Conservation (phyloP, 1,140 invertebrate species). For the Pseudomyrmex cubaensis region DNA sequence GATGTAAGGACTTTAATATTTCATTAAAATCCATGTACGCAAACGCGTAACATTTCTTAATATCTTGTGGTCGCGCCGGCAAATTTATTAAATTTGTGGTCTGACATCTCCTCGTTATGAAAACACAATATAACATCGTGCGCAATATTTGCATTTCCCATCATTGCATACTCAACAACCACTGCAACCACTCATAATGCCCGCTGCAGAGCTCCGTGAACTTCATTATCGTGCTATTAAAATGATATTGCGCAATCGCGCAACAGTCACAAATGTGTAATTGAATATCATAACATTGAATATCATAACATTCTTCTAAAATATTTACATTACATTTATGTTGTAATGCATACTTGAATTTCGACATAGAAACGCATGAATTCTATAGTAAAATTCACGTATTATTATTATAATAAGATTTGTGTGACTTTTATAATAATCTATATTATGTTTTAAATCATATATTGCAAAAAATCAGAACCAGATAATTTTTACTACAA, state of each 20-base stretch:
- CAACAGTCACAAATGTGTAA: slow-evolving; percentile 2
- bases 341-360: too few species aligned
- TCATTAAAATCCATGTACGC: background rate
- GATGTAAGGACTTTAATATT: background rate
- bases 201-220: background rate
- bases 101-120: background rate
- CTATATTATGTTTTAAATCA: too few species aligned
- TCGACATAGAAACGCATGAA: too few species aligned
- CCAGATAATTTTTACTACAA: too few species aligned
- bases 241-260: background rate
- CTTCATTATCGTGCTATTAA: slow-evolving; percentile 37
- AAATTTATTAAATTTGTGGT: slow-evolving; percentile 34
- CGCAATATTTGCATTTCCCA: slow-evolving; percentile 29
- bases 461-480: too few species aligned
- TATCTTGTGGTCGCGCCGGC: background rate
- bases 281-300: background rate
- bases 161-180: slow-evolving; percentile 10
- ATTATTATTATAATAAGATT: too few species aligned
- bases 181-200: background rate
- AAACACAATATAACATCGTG: slow-evolving; percentile 7
- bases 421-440: too few species aligned
- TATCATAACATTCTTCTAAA: too few species aligned
- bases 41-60: background rate
- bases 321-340: too few species aligned
- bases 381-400: too few species aligned